Evolutionary conservation across 2,113 vertebrate genomes (phyloP), one percentile per base, ranked within the genome.

Genomic region (Amia ocellicauda): DNA sequence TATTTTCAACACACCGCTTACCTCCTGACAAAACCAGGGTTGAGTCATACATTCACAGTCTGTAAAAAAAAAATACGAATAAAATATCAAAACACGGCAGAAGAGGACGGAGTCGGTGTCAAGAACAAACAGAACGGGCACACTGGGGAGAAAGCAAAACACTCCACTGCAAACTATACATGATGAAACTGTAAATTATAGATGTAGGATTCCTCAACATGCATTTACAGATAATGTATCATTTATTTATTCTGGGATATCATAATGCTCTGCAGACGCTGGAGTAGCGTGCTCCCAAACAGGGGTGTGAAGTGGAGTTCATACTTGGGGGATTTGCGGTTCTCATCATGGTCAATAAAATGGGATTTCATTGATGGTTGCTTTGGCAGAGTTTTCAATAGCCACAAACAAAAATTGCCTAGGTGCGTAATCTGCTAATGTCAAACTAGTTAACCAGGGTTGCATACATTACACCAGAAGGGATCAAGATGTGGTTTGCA

Each of bases 141-240:
- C 51, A 54, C 5, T 13, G 19, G 22, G 5, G 51, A 23, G 4
- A 54, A 54, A 19, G 11, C 5, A 36, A 36, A 36, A 1, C 31
- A 27, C 22, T 22, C 20, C 49, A 23, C 1, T 24, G 51, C 7
- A 13, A 3, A 54, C 3, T 10, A 14, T 54, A 54, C 51, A 54
- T 54, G 51, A 54, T 54, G 19, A 23, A 22, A 54, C 24, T 22
- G n/a, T 54, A 7, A 54, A 54, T 54, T 54, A 54, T 54, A 54
- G 51, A 54, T 54, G 20, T 54, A 10, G 51, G 22, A 10, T 54
- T 20, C 22, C 45, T 20, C n/a, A 54, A 22, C 4, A 26, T 27
- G 24, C n/a, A 23, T 54, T 54, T 54, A 10, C 3, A 54, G 22
- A 23, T 54, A 54, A 24, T 54, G 20, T 54, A 22, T 54, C 3